These are phyloP conservation scores for Lutraria rhynchaena DNA, from an alignment of 1,140 invertebrate species.

Conservation along the genomic window DNA sequence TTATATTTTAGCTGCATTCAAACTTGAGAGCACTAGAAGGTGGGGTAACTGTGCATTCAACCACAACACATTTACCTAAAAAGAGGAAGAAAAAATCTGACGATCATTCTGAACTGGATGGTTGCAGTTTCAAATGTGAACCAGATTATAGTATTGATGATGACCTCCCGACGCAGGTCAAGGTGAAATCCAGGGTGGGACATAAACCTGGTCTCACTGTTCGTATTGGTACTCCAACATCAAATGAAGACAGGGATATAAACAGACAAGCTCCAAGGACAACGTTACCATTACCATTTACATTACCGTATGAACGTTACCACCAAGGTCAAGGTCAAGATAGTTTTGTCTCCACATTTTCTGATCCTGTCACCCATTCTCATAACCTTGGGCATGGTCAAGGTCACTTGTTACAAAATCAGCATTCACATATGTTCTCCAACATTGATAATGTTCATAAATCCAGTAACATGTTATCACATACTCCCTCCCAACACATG, in stretches of 20 bases:
- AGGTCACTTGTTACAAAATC: slow-evolving; percentile 20
- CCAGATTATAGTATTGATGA: slow-evolving; percentile 10
- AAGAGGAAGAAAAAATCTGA: slow-evolving; percentile 5
- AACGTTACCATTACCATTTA: slow-evolving; percentile 32
- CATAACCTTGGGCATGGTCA: slow-evolving; percentile 4
- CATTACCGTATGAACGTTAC: neutral
- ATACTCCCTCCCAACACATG: neutral
- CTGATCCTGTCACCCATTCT: slow-evolving; percentile 7
- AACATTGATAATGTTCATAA: neutral
- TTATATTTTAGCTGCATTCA: slow-evolving; percentile 54
- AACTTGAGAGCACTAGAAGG: slow-evolving; percentile 14
- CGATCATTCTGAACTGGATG: neutral
- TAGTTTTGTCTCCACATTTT: slow-evolving; percentile 31
- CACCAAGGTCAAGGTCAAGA: slow-evolving; percentile 52
- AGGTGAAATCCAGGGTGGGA: slow-evolving; percentile 33
- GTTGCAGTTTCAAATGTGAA: slow-evolving; percentile 25
- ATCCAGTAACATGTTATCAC: slow-evolving; percentile 3
- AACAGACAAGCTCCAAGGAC: slow-evolving; percentile 16
- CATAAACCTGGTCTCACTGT: slow-evolving; percentile 18
- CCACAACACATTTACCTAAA: neutral
- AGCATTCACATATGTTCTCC: neutral
- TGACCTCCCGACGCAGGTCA: slow-evolving; percentile 51
- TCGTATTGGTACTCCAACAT: slow-evolving; percentile 12
- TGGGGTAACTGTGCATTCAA: neutral
- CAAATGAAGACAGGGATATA: slow-evolving; percentile 15